Percentiles rank a stretch among this genome's conserved stretches.
Evolutionary conservation across 1,140 invertebrate species (phyloP).

Genomic region (Brachionus paranguensis): DNA sequence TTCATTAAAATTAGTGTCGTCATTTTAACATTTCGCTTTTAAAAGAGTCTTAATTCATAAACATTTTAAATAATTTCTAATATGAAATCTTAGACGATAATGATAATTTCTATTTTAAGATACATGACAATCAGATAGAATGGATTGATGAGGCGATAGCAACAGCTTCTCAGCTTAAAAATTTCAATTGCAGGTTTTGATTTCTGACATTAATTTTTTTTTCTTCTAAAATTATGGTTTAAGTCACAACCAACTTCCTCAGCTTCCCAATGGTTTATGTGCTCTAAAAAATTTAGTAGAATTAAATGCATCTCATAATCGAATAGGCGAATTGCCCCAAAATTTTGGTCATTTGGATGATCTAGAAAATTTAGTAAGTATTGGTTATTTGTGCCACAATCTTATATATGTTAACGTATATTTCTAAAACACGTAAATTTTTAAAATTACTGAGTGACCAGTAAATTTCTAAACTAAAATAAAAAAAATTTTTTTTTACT

Average conservation of each 20-base stretch:
- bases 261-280: slow-evolving; percentile 49
- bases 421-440: no score
- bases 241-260: slow-evolving; percentile 55
- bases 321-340: slow-evolving; percentile 47
- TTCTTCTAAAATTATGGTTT: slow-evolving; percentile 40
- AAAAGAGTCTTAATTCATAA: no score
- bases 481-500: no score
- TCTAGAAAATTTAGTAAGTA: slow-evolving; percentile 56
- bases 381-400: not conserved
- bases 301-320: slow-evolving; percentile 53
- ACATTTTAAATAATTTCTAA: not conserved
- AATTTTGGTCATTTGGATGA: slow-evolving; percentile 52
- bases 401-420: no score
- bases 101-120: slow-evolving; percentile 56
- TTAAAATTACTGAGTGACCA: no score
- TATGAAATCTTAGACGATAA: no score
- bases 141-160: slow-evolving; percentile 55
- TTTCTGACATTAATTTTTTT: not conserved
- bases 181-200: slow-evolving; percentile 51
- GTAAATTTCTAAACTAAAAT: no score
- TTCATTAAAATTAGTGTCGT: no score
- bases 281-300: slow-evolving; percentile 46
- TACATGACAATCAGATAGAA: slow-evolving; percentile 71
- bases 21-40: no score
- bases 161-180: slow-evolving; percentile 47